Evolutionary conservation across 2,113 vertebrate species (phyloP).

Genomic region (Malurus elegans): DNA sequence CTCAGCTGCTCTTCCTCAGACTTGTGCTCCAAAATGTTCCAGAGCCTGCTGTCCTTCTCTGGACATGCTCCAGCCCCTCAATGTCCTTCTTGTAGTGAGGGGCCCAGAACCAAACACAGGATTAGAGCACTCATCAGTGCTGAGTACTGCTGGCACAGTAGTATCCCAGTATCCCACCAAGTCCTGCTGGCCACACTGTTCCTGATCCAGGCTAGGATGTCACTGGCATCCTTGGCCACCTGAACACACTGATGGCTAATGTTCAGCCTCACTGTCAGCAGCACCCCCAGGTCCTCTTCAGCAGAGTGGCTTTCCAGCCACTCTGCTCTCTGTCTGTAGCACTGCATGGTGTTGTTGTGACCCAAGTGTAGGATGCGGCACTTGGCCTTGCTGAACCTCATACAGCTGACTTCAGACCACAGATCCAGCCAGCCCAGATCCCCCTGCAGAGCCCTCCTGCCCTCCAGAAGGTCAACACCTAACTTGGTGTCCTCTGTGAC

Average conservation of each 20-base stretch:
- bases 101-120: neutral
- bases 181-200: neutral
- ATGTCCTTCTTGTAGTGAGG: neutral
- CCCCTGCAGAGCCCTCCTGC: neutral
- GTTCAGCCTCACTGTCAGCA: neutral
- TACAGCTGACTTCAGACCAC: neutral
- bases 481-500: neutral
- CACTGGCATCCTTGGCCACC: neutral
- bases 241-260: neutral
- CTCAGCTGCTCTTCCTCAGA: neutral
- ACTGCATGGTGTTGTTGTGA: neutral
- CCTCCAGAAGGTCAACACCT: neutral
- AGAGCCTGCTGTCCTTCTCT: neutral
- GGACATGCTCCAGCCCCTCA: neutral
- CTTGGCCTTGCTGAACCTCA: neutral
- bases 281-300: neutral
- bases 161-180: neutral
- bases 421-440: neutral
- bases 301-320: neutral
- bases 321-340: neutral
- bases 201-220: neutral
- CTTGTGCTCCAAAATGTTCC: neutral
- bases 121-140: neutral
- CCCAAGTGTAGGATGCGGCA: neutral
- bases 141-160: neutral